Evolutionary conservation across 2,888 invertebrate genomes (phyloP).

Genomic region (Antheraea assamensis): DNA sequence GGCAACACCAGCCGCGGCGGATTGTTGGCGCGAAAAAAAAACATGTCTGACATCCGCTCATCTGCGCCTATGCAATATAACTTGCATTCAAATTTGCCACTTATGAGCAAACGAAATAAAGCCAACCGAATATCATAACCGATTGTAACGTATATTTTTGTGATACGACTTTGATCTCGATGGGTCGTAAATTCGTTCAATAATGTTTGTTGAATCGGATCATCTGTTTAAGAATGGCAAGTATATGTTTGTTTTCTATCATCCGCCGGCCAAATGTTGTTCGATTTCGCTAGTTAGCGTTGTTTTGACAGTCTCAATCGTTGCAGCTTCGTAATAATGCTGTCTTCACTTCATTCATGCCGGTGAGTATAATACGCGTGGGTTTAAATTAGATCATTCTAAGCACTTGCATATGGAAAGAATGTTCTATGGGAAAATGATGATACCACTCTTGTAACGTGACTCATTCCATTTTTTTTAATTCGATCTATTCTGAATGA

Average conservation of each 20-base stretch:
- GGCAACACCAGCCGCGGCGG: slow-evolving; percentile 54
- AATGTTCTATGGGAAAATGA: slow-evolving; percentile 35
- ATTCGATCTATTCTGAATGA: slow-evolving; percentile 34
- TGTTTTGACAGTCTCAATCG: slow-evolving; percentile 80
- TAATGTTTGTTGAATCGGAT: slow-evolving; percentile 73
- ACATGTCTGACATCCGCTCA: slow-evolving; percentile 57
- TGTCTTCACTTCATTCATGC: slow-evolving; percentile 64
- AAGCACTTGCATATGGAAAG: slow-evolving; percentile 40
- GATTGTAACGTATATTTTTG: slow-evolving; percentile 58
- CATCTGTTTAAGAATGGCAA: slow-evolving; percentile 71
- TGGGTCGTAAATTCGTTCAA: slow-evolving; percentile 68
- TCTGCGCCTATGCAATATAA: slow-evolving; percentile 47
- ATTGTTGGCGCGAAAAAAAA: slow-evolving; percentile 60
- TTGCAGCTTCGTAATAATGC: slow-evolving; percentile 62
- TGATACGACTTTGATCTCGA: slow-evolving; percentile 69
- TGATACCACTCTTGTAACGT: slow-evolving; percentile 25
- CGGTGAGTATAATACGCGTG: slow-evolving; percentile 43
- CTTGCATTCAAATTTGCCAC: slow-evolving; percentile 53
- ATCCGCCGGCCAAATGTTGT: slow-evolving; percentile 73
- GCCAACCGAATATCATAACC: slow-evolving; percentile 36
- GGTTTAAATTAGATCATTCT: slow-evolving; percentile 46
- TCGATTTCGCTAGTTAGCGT: slow-evolving; percentile 72
- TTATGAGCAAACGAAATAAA: slow-evolving; percentile 47
- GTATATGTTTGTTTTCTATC: slow-evolving; percentile 79
- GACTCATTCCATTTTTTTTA: slow-evolving; percentile 28